A percentile compares a stretch with the other conserved stretches of the same genome.
These are phyloP conservation scores for Typhlichthys subterraneus DNA, from an alignment of 2,797 vertebrate species.

Conservation along the genomic window DNA sequence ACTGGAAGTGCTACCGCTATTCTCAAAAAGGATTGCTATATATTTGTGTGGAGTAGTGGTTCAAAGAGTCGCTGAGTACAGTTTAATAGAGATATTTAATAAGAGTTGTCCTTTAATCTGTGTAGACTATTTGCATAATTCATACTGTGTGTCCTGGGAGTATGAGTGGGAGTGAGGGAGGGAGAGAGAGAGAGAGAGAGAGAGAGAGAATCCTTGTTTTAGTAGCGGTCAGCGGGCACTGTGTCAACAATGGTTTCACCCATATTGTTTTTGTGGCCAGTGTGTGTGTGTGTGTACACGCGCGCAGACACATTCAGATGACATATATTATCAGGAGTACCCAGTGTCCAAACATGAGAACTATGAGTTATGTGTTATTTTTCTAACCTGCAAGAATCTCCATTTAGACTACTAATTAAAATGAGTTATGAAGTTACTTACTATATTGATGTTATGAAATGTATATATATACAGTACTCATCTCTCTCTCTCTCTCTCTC, in stretches of 20 bases:
- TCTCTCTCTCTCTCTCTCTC: constrained; percentile 2
- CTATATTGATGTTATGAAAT: neutral
- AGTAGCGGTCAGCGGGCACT: constrained; percentile 35
- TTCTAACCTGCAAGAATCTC: no score
- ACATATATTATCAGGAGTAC: neutral
- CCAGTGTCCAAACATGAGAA: no score
- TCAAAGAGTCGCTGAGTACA: constrained; percentile 76
- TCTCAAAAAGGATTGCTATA: constrained; percentile 70
- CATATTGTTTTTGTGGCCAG: constrained; percentile 8
- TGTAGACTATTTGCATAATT: constrained; percentile 78
- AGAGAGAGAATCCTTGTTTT: constrained; percentile 40
- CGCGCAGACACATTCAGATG: neutral
- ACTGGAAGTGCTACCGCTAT: constrained; percentile 56
- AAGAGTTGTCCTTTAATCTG: constrained; percentile 69
- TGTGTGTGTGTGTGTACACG: constrained; percentile 9
- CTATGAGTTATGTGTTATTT: neutral
- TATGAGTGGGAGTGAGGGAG: constrained; percentile 44
- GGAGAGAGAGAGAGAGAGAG: constrained; percentile 33
- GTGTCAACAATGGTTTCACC: constrained; percentile 34
- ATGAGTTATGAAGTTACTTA: neutral
- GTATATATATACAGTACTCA: neutral
- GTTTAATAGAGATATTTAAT: constrained; percentile 77
- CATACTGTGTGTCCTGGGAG: constrained; percentile 64
- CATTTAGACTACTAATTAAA: no score
- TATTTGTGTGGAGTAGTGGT: constrained; percentile 68